Evolutionary conservation across 2,113 vertebrate genomes (phyloP).

Genomic region (Tetraodon nigroviridis): DNA sequence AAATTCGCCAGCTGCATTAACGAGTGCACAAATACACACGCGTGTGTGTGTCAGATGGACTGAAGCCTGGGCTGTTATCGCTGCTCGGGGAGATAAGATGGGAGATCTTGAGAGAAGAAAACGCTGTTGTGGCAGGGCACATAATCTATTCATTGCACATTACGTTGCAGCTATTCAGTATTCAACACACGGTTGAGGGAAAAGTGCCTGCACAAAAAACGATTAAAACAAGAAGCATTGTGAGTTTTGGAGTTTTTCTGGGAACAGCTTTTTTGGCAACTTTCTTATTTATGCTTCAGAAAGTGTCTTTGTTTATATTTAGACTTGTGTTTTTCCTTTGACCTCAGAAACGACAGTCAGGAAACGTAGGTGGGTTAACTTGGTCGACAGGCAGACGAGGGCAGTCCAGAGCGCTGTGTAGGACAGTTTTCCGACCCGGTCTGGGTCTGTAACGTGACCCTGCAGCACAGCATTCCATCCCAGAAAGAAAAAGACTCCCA

Average conservation of each 20-base stretch:
- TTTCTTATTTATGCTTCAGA: background rate
- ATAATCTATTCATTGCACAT: constrained; percentile 53
- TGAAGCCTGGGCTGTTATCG: constrained; percentile 23
- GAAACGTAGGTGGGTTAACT: too few species aligned
- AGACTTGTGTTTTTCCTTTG: background rate
- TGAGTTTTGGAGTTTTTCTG: constrained; percentile 16
- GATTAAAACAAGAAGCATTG: constrained; percentile 50
- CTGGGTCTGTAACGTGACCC: too few species aligned
- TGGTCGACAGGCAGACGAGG: too few species aligned
- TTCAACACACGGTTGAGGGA: constrained; percentile 58
- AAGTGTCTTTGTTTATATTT: background rate
- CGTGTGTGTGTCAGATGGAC: background rate
- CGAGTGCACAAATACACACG: background rate
- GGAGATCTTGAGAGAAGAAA: constrained; percentile 35
- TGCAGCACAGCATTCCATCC: too few species aligned
- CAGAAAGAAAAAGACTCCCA: too few species aligned
- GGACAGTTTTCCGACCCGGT: too few species aligned
- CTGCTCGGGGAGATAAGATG: constrained; percentile 38
- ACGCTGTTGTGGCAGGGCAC: constrained; percentile 26
- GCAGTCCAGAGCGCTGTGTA: too few species aligned
- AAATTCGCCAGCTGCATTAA: background rate
- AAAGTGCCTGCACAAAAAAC: constrained; percentile 25
- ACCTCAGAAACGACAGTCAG: background rate
- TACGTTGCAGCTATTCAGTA: constrained; percentile 55
- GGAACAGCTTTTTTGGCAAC: constrained; percentile 1